Conservation (phyloP, 2,797 vertebrate species). For the Gymnothorax reevesii region DNA sequence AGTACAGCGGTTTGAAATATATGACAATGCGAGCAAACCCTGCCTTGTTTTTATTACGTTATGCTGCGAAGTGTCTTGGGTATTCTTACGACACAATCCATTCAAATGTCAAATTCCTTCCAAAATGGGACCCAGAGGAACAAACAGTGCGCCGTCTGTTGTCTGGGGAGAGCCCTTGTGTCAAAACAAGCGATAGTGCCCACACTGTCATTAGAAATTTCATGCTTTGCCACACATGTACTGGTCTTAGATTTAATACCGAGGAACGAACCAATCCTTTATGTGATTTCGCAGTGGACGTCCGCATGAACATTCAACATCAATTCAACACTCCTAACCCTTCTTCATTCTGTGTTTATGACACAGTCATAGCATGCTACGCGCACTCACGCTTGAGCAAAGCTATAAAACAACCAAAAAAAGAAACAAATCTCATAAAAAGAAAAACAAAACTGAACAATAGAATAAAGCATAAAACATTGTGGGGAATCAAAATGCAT, state of each 20-base stretch:
- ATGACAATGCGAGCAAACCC: not conserved
- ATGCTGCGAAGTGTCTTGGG: conserved; percentile 5
- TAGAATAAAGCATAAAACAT: not conserved
- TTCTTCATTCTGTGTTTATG: not conserved
- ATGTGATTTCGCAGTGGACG: not conserved
- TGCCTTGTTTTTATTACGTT: conserved; percentile 1
- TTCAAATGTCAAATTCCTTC: conserved; percentile 23
- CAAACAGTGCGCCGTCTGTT: not conserved
- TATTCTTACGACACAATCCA: not conserved
- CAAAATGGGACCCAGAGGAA: conserved; percentile 2
- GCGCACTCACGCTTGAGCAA: not conserved
- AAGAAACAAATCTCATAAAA: not conserved
- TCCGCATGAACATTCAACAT: not conserved
- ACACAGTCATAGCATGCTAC: not conserved
- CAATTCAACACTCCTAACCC: conserved; percentile 1
- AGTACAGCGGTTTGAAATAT: not conserved
- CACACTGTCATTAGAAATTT: not conserved
- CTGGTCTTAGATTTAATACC: not conserved
- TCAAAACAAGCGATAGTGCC: not conserved
- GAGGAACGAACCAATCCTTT: not conserved
- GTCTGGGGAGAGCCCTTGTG: not conserved
- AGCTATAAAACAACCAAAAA: not conserved
- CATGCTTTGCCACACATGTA: not conserved
- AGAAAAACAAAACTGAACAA: not conserved
- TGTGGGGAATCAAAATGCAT: too few relatives aligned